Percentiles rank a stretch among this genome's conserved stretches.
Conservation (phyloP, 2,797 vertebrate genomes). For the Sebastiscus tertius region DNA sequence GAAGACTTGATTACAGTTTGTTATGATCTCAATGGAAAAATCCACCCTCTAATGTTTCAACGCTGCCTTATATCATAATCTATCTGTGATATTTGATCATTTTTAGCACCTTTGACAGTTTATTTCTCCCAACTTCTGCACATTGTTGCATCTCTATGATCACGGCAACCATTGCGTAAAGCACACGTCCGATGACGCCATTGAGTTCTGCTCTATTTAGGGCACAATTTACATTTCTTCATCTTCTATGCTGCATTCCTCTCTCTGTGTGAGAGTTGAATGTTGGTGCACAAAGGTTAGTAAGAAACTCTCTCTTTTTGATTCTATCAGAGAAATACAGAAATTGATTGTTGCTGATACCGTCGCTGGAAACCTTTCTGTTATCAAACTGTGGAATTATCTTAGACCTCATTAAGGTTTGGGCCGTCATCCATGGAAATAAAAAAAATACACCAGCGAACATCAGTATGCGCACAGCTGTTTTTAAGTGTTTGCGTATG, state of each 20-base stretch:
- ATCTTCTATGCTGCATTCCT: not conserved
- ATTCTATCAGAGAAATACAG: not conserved
- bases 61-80: not conserved
- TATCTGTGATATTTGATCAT: not conserved
- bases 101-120: not conserved
- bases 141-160: not conserved
- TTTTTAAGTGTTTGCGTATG: slow-evolving; percentile 45
- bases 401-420: slow-evolving; percentile 18
- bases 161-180: not conserved
- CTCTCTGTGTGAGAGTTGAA: not conserved
- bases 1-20: not conserved
- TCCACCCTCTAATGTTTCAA: not conserved
- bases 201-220: not conserved
- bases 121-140: not conserved
- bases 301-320: not conserved
- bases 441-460: slow-evolving; percentile 16
- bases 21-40: not conserved
- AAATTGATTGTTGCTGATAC: not conserved
- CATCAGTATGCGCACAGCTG: slow-evolving; percentile 17
- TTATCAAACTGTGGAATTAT: slow-evolving; percentile 25
- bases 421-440: slow-evolving; percentile 2
- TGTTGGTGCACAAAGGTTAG: not conserved
- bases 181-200: not conserved
- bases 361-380: not conserved
- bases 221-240: not conserved